A percentile compares a stretch with the other conserved stretches of the same genome.
These are phyloP conservation scores for Pseudopleuronectes americanus DNA, from an alignment of 2,797 vertebrate genomes.

Conservation along the genomic window DNA sequence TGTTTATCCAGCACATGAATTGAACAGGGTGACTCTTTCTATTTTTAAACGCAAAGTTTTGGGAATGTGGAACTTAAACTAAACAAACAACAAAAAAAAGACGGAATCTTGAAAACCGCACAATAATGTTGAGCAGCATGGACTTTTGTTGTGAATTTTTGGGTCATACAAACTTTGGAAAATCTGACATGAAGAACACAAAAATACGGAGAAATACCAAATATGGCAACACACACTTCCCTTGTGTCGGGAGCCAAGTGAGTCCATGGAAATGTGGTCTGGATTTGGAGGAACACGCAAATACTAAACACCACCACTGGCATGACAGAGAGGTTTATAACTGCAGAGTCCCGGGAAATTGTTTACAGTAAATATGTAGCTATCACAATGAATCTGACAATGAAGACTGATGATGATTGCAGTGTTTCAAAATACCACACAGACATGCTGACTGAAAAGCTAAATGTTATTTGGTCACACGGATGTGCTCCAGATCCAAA, in stretches of 20 bases:
- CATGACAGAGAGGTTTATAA: slow-evolving; percentile 30
- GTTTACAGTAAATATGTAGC: slow-evolving; percentile 34
- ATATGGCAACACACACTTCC: slow-evolving; percentile 17
- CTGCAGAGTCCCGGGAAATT: neutral
- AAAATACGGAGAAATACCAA: slow-evolving; percentile 14
- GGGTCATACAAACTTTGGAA: neutral
- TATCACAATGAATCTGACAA: slow-evolving; percentile 11
- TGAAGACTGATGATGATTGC: slow-evolving; percentile 7
- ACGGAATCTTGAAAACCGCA: too few species aligned
- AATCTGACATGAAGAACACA: slow-evolving; percentile 6
- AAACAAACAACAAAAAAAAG: neutral
- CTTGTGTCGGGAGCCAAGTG: slow-evolving; percentile 1
- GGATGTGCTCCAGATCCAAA: neutral
- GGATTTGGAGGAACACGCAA: slow-evolving; percentile 16
- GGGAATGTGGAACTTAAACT: neutral
- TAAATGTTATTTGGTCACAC: neutral
- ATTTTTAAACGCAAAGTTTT: neutral
- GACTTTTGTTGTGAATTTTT: neutral
- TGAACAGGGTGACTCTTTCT: neutral
- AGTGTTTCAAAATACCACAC: slow-evolving; percentile 21
- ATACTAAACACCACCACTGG: slow-evolving; percentile 23
- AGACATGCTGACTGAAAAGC: slow-evolving; percentile 9
- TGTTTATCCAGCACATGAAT: neutral
- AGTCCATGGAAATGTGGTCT: slow-evolving; percentile 37
- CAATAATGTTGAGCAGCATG: neutral